A percentile compares a stretch with the other conserved stretches of the same genome.
These are phyloP conservation scores for Amphipyra tragopoginis DNA, from an alignment of 2,888 invertebrate species.

Conservation along the genomic window DNA sequence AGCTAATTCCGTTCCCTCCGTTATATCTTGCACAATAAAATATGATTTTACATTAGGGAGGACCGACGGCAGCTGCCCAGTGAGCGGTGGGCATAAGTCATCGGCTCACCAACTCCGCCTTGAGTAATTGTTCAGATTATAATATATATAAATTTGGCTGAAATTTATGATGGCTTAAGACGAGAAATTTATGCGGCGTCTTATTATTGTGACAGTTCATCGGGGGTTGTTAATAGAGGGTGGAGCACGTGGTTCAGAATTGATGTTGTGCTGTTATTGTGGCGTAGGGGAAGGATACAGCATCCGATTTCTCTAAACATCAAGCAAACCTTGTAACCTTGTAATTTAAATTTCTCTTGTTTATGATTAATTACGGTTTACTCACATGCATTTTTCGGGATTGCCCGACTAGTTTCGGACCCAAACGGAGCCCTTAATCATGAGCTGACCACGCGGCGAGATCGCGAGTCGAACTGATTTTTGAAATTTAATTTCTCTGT, in stretches of 20 bases:
- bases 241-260: constrained; percentile 1
- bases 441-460: too few relatives aligned
- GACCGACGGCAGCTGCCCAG: constrained; percentile 57
- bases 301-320: neutral
- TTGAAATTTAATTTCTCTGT: too few relatives aligned
- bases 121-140: constrained; percentile 83
- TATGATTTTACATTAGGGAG: constrained; percentile 68
- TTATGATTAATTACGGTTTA: too few relatives aligned
- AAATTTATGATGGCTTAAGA: constrained; percentile 76
- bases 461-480: too few relatives aligned
- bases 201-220: constrained; percentile 85
- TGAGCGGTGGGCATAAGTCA: constrained; percentile 66
- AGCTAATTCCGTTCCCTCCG: constrained; percentile 55
- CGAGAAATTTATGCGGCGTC: constrained; percentile 77
- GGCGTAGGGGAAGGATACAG: neutral
- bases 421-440: too few relatives aligned
- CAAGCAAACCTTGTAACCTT: too few relatives aligned
- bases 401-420: too few relatives aligned
- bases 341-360: too few relatives aligned
- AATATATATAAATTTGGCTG: constrained; percentile 75
- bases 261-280: neutral
- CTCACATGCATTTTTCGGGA: too few relatives aligned
- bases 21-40: constrained; percentile 61
- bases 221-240: constrained; percentile 68
- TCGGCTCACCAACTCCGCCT: constrained; percentile 63